Base-by-base conservation (phyloP, 2,113 vertebrate genomes). In the Hipposideros armiger region DNA sequence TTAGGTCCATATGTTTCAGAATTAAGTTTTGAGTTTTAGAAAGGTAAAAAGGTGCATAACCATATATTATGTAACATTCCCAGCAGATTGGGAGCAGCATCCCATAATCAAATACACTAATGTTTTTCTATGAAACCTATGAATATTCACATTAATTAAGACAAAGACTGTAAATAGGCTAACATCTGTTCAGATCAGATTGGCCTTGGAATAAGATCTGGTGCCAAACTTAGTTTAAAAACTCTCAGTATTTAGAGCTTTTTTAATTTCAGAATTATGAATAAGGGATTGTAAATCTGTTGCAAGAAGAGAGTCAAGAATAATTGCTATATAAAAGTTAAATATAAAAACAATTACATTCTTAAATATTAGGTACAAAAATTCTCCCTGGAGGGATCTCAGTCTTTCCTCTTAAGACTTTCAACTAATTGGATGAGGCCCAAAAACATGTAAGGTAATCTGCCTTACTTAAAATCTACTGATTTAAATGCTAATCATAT, bases 91-190 rank as follows among this genome's bases (percentile, higher is more conserved):
- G 36, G 56, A 86, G 36, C 36, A 70, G 58, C 3, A 36, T 62
- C 19, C 19, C 54, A 40, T 56, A 94, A 87, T 96, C 67, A 78
- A 89, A 82, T 32, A 89, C 62, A 94, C 83, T 91, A 91, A 93
- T 96, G 36, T 72, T 91, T 93, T 93, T 90, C 90, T 92, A 62
- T 62, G 54, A 94, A 95, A 90, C 47, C 82, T 70, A 95, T 96
- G 91, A 83, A 92, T 95, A 97, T 94, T 97, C 84, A 94, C 73
- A 42, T 77, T 86, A 82, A 96, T 96, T 95, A 89, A 95, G 83
- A 94, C 87, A 96, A 96, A 92, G 54, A 77, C 26, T 87, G 11
- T 72, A 91, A 97, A 95, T 89, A 95, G 54, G 2, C 73, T 86
- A 78, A 95, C 88, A 96, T 91, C 84, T 90, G 84, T 73, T 97